phyloP scores from a whole-genome alignment of 30 jellyfish, hydroid and myxozoan genomes.

The Rhopilema esculentum region DNA sequence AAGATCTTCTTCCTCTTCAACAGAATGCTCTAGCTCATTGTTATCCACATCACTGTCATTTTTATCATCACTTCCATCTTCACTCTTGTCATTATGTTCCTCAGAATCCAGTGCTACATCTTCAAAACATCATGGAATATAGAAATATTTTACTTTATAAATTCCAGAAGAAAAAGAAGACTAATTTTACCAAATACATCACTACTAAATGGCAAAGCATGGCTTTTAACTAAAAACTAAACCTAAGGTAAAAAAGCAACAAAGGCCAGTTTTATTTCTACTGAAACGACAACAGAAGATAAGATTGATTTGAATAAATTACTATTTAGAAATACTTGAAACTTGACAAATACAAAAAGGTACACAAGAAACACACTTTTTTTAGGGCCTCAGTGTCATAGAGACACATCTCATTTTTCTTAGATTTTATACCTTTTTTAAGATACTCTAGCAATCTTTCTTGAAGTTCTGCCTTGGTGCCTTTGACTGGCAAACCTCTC shows the following conservation, averaged over 20 bases:
- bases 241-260: too few relatives aligned
- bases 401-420: background rate
- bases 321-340: too few relatives aligned
- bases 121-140: background rate
- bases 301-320: too few relatives aligned
- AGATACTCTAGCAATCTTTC: slow-evolving; percentile 62
- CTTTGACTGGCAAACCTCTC: slow-evolving; percentile 70
- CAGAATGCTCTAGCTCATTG: slow-evolving; percentile 4
- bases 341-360: too few relatives aligned
- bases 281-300: too few relatives aligned
- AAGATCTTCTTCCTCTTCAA: slow-evolving; percentile 40
- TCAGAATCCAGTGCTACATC: slow-evolving; percentile 25
- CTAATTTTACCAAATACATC: too few relatives aligned
- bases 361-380: background rate
- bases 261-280: too few relatives aligned
- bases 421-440: slow-evolving; percentile 36
- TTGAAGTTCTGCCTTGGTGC: slow-evolving; percentile 85
- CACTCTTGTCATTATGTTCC: background rate
- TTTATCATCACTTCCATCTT: slow-evolving; percentile 15
- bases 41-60: background rate
- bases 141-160: background rate
- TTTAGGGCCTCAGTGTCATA: too few relatives aligned
- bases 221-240: too few relatives aligned
- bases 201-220: too few relatives aligned
- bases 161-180: too few relatives aligned